A percentile compares a stretch with the other conserved stretches of the same genome.
Conservation (phyloP, 2,113 vertebrate species). For the Setophaga kirtlandii region DNA sequence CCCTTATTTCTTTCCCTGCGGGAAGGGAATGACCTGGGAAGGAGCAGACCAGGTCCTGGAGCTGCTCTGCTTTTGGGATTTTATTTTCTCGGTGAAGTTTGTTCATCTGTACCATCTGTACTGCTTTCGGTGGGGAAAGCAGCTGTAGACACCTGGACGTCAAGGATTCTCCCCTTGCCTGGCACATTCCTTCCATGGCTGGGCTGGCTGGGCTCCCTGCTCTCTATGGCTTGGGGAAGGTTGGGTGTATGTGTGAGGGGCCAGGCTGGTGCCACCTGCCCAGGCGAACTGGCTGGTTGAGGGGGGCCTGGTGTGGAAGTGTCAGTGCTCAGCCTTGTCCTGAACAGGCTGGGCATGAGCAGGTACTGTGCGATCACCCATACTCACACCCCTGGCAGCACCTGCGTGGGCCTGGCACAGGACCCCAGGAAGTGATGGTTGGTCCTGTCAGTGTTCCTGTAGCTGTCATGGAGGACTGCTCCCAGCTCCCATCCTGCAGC, state of each 20-base stretch:
- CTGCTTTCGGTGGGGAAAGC: background rate
- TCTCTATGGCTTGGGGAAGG: fast-evolving
- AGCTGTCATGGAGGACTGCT: background rate
- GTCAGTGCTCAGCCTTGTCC: background rate
- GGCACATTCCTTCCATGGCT: fast-evolving
- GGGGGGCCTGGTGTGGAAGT: background rate
- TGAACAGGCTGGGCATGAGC: background rate
- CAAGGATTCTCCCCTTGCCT: background rate
- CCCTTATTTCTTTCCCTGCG: background rate
- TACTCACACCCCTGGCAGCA: background rate
- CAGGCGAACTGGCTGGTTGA: background rate
- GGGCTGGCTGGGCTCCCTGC: background rate
- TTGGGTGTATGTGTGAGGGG: fast-evolving
- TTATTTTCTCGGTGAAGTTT: background rate
- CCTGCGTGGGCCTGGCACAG: fast-evolving
- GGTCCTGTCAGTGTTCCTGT: fast-evolving
- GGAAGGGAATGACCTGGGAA: background rate
- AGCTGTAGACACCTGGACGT: background rate
- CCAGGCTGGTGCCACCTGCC: background rate
- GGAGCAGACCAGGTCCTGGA: background rate
- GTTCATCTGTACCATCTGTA: background rate
- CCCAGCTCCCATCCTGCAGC: background rate
- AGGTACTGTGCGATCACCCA: fast-evolving
- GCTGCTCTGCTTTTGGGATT: background rate
- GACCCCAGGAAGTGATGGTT: fast-evolving